Evolutionary conservation across 2,888 invertebrate species (phyloP), one percentile per base, ranked within the genome.

Genomic region (Oscheius onirici): DNA sequence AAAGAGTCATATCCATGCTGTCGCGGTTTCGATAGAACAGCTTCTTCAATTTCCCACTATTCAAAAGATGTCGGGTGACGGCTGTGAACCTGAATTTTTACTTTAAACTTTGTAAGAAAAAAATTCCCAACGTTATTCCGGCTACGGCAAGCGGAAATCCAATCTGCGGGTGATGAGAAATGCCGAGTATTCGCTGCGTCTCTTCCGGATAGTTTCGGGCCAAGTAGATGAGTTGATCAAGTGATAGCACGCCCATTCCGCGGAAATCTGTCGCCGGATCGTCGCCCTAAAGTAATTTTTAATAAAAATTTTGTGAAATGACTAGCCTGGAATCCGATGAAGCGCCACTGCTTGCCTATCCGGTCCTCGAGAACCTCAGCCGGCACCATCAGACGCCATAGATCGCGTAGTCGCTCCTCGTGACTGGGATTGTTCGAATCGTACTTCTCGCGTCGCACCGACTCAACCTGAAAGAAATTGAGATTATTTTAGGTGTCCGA

Each of bases 221-320:
- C 57, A 75, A 79, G 84, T 87, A 95, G 83, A 95, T 87, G 0
- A 97, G 90, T 89, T 97, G 96, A 84, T 96, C 94, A 57, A 99
- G 89, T 10, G 96, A 96, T 49, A 99, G 90, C 73, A 96, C 89
- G 26, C 97, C 97, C 96, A 97, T 97, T 74, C 97, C 97, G 65
- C 97, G 92, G 87, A 99, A 99, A 90, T 99, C 97, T 0, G 97
- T 97, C 89, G 94, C 93, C 0, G 97, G 97, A 90, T 99, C 96
- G 86, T 95, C 94, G 17, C 97, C 97, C 79, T 82, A 60, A 63
- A 51, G 10, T 68, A n/a, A 20, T 65, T 58, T 28, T 17, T 28
- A 3, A 66, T 41, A 3, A 1, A 46, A 46, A 46, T 46, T 46
- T n/a, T 46, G 46, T 10, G 3, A 15, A 15, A 15, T n/a, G 17